Conservation (phyloP, 2,113 vertebrate genomes). For the Fulmarus glacialis region DNA sequence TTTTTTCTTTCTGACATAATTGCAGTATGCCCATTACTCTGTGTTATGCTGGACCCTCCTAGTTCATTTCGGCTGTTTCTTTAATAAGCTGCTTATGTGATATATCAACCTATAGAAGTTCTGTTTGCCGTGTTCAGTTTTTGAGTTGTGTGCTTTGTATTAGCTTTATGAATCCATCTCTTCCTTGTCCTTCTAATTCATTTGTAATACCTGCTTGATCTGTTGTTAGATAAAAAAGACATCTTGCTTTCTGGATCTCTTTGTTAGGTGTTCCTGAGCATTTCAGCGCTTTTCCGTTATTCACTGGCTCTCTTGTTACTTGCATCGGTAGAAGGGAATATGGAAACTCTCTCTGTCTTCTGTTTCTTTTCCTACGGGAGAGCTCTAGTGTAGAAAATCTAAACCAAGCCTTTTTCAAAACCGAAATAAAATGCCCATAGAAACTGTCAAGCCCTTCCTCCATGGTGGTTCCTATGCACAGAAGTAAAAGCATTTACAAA, state of each 20-base stretch:
- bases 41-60: neutral
- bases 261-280: neutral
- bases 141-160: neutral
- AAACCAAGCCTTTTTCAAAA: neutral
- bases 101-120: neutral
- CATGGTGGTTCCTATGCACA: neutral
- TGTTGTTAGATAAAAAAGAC: neutral
- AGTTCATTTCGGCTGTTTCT: neutral
- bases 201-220: neutral
- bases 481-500: neutral
- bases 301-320: neutral
- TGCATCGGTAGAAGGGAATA: neutral
- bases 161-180: neutral
- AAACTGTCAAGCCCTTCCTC: neutral
- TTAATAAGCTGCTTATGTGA: neutral
- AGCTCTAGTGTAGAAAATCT: neutral
- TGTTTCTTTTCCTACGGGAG: neutral
- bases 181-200: neutral
- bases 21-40: neutral
- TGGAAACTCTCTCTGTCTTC: neutral
- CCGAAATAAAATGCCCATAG: neutral
- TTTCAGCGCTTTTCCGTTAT: neutral
- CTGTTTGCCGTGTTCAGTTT: neutral
- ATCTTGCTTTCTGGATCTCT: neutral
- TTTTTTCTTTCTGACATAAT: neutral